Conservation (phyloP, 92 coral and sea anemone genomes). For the Phymanthus crucifer region DNA sequence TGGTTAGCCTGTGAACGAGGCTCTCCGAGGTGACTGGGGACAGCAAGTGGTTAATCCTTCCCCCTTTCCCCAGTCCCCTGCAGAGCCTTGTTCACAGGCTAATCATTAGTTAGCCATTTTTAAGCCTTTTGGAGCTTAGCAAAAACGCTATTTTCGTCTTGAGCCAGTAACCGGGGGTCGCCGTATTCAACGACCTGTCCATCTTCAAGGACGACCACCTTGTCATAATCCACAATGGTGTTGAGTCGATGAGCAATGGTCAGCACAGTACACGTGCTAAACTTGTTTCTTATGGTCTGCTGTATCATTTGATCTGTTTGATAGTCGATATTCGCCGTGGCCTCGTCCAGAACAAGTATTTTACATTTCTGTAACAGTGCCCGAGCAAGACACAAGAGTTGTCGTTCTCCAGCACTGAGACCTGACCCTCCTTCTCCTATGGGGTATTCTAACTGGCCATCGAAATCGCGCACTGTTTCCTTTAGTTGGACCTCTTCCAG, state of each 20-base stretch:
- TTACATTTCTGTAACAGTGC: constrained; percentile 15
- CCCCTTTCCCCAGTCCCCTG: no score
- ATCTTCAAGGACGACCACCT: not conserved
- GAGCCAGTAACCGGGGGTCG: not conserved
- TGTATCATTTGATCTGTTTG: not conserved
- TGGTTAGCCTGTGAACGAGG: no score
- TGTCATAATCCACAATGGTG: not conserved
- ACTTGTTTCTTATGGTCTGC: not conserved
- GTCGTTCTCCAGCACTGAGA: constrained; percentile 29
- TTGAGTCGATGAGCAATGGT: not conserved
- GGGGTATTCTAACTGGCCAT: constrained; percentile 26
- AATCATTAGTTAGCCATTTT: no score
- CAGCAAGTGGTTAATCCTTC: no score
- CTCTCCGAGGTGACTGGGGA: no score
- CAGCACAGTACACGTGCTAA: not conserved
- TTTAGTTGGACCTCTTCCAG: constrained; percentile 46
- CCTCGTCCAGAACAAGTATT: constrained; percentile 26
- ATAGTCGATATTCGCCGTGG: constrained; percentile 13
- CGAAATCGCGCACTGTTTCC: constrained; percentile 5
- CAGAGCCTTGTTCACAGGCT: no score
- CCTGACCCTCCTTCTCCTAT: constrained; percentile 18
- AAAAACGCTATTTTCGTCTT: not conserved
- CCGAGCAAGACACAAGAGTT: constrained; percentile 24
- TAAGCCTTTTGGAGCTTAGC: no score
- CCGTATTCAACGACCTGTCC: not conserved